Base-by-base conservation (phyloP, 2,797 vertebrate species). In the Apogon talboti region DNA sequence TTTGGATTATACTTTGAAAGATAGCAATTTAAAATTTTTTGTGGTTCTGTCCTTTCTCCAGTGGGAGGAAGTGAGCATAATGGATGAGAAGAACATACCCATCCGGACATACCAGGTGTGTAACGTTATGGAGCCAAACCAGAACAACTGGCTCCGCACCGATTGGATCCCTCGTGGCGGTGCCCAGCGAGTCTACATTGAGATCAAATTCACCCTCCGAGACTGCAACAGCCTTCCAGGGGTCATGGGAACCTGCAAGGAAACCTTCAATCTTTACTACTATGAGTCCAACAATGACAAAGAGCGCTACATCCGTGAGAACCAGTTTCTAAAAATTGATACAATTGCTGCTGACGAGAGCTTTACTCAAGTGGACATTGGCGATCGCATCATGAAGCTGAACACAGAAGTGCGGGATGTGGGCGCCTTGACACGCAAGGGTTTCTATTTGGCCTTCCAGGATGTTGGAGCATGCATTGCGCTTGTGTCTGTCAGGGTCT, bases 11-110 rank as follows among this genome's bases (percentile, higher is more conserved):
- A 13, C 10, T 49, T 49, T 64, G 38, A 66, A 66, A 47, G 59
- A 58, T 57, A 28, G 15, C 21, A 18, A 40, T 46, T 44, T 84
- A 77, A 76, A 57, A 10, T 62, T 64, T 50, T 51, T 45, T 58
- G 43, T 57, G 52, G 12, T 51, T 79, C 33, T 67, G 61, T 48
- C 16, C 6, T 92, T 74, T 74, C 57, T 73, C 16, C 74, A 99
- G 98, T 99, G 98, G 98, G 98, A 99, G 86, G 98, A 98, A 87
- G 96, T 99, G 68, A 99, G 97, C 73, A 98, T 98, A 71, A 99
- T 99, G 98, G 98, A 99, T 66, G 98, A 99, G 89, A 98, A 98
- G 91, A 98, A 99, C 60, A 96, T 96, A 40, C 98, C 98, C 0
- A 99, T 99, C 76, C 95, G 97, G 84, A 99, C 98, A 21, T 99